These are phyloP conservation scores for Calliphora vicina DNA, from an alignment of 1,140 invertebrate species.

Conservation along the genomic window DNA sequence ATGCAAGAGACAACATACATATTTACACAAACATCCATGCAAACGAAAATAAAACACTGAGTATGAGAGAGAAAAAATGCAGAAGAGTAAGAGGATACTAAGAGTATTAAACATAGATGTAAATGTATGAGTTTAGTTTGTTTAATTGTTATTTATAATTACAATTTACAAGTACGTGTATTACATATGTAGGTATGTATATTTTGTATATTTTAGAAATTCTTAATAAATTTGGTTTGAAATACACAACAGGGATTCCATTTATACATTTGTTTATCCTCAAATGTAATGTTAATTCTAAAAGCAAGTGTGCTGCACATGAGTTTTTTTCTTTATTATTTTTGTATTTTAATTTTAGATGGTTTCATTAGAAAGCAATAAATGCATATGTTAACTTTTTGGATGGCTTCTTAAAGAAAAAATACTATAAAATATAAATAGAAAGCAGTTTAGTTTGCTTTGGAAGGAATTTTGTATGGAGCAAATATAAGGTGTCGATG, in stretches of 20 bases:
- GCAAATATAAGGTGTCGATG: too few relatives aligned
- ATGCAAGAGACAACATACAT: too few relatives aligned
- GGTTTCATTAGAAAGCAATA: too few relatives aligned
- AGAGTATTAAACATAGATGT: not conserved
- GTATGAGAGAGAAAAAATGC: not conserved
- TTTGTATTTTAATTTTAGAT: not conserved
- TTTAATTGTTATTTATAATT: not conserved
- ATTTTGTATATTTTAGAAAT: too few relatives aligned
- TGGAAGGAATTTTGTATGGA: too few relatives aligned
- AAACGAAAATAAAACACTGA: not conserved
- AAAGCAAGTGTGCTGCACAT: not conserved
- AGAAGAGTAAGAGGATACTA: not conserved
- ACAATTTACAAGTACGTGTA: not conserved
- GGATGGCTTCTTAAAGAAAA: too few relatives aligned
- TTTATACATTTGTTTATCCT: not conserved
- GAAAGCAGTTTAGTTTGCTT: not conserved
- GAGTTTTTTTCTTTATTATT: not conserved
- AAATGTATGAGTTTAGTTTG: too few relatives aligned
- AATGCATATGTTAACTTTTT: not conserved
- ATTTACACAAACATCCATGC: not conserved
- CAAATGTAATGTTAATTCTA: not conserved
- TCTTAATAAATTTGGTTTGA: not conserved
- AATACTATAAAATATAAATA: too few relatives aligned
- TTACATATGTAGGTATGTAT: too few relatives aligned
- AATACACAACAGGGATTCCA: not conserved